Conservation (phyloP, 2,113 vertebrate species). For the Athene cunicularia region DNA sequence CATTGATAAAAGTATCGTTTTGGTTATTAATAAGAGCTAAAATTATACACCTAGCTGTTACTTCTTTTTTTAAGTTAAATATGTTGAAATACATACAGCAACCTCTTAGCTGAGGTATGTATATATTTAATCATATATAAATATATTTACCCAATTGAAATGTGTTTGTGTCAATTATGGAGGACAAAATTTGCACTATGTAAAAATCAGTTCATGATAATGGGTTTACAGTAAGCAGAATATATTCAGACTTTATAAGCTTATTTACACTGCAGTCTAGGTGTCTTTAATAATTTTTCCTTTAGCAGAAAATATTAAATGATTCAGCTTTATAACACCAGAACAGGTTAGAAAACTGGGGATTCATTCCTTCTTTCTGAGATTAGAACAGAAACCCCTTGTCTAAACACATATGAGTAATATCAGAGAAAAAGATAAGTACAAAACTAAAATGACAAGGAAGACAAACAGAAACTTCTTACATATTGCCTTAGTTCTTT, state of each 20-base stretch:
- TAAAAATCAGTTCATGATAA: not conserved
- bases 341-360: not conserved
- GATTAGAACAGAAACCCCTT: not conserved
- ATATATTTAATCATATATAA: not conserved
- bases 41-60: not conserved
- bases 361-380: not conserved
- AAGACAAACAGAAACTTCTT: not conserved
- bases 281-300: not conserved
- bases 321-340: not conserved
- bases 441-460: not conserved
- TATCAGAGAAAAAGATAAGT: not conserved
- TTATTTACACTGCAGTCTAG: not conserved
- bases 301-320: not conserved
- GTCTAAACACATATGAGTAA: not conserved
- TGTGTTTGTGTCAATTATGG: not conserved
- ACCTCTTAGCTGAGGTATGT: not conserved
- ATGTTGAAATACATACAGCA: not conserved
- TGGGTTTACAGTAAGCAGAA: not conserved
- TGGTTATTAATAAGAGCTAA: not conserved
- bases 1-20: not conserved
- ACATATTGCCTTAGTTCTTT: not conserved
- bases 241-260: not conserved
- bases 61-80: not conserved
- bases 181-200: not conserved
- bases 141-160: not conserved